A percentile compares a stretch with the other conserved stretches of the same genome.
Evolutionary conservation across 1,140 invertebrate species (phyloP).

Genomic region (Melanaphis sacchari): DNA sequence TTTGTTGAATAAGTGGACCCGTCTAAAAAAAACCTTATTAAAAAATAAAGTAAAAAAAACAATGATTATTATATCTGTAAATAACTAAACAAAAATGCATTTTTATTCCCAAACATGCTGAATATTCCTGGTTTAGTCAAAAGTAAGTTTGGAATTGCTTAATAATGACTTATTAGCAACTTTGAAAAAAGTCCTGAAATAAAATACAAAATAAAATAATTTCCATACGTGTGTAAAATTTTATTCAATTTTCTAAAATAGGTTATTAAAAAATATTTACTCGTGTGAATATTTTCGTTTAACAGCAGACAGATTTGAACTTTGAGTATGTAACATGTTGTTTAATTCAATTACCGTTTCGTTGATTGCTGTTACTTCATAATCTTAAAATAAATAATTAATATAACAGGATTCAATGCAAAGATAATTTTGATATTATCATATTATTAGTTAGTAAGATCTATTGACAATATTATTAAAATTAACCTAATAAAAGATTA

Average conservation of each 20-base stretch:
- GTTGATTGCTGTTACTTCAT: conserved; percentile 77
- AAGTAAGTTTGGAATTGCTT: conserved; percentile 57
- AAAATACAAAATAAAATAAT: conserved; percentile 60
- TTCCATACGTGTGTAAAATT: conserved; percentile 34
- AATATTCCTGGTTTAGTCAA: conserved; percentile 29
- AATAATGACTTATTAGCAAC: conserved; percentile 77
- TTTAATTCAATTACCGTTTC: conserved; percentile 78
- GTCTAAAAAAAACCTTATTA: conserved; percentile 7
- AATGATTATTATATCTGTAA: not conserved
- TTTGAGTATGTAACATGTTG: conserved; percentile 76
- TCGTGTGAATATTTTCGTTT: conserved; percentile 94
- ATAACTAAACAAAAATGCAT: conserved; percentile 1
- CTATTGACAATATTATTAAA: no score
- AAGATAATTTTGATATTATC: not conserved
- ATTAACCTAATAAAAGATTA: not conserved
- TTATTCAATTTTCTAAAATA: conserved; percentile 31
- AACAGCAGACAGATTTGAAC: conserved; percentile 82
- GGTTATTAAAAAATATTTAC: conserved; percentile 64
- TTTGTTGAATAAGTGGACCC: not conserved
- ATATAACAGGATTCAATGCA: not conserved
- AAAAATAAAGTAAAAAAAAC: not conserved
- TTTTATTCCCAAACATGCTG: not conserved
- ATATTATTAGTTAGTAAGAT: not conserved
- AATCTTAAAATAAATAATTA: conserved; percentile 67
- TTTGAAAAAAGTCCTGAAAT: conserved; percentile 83